Evolutionary conservation across 2,797 vertebrate species (phyloP).

Genomic region (Neosilurus hyrtlii): DNA sequence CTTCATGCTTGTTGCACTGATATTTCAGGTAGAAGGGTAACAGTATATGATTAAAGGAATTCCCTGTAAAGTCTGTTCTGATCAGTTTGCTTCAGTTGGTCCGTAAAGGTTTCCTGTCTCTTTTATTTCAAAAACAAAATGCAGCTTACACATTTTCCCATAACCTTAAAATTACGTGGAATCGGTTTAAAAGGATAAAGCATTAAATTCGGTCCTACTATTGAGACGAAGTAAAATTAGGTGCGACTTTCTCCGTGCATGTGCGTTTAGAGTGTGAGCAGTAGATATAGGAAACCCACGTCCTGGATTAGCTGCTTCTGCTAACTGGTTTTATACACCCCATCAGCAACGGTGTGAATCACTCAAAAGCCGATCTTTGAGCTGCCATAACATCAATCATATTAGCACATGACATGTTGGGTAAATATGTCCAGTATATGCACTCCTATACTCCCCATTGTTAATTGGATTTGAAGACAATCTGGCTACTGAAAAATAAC

Average conservation of each 20-base stretch:
- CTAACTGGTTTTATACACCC: not conserved
- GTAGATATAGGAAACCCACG: not conserved
- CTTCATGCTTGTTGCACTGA: constrained; percentile 16
- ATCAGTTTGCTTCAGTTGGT: constrained; percentile 9
- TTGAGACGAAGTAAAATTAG: not conserved
- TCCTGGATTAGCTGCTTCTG: not conserved
- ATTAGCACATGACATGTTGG: not conserved
- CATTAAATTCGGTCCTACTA: not conserved
- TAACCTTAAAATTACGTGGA: not conserved
- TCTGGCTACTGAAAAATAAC: not conserved
- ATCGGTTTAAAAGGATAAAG: not conserved
- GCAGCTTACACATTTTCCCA: not conserved
- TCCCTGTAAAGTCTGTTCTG: constrained; percentile 11
- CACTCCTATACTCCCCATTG: not conserved
- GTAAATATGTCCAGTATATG: not conserved
- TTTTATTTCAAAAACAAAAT: not conserved
- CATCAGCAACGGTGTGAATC: not conserved
- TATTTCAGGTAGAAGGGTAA: constrained; percentile 37
- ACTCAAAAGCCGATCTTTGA: no score
- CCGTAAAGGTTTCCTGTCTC: not conserved
- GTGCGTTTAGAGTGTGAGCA: not conserved
- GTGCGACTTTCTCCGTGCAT: not conserved
- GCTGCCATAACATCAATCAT: no score
- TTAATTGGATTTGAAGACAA: not conserved
- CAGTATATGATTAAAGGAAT: constrained; percentile 17